Conservation (phyloP, 2,113 vertebrate genomes). For the Lophius piscatorius region DNA sequence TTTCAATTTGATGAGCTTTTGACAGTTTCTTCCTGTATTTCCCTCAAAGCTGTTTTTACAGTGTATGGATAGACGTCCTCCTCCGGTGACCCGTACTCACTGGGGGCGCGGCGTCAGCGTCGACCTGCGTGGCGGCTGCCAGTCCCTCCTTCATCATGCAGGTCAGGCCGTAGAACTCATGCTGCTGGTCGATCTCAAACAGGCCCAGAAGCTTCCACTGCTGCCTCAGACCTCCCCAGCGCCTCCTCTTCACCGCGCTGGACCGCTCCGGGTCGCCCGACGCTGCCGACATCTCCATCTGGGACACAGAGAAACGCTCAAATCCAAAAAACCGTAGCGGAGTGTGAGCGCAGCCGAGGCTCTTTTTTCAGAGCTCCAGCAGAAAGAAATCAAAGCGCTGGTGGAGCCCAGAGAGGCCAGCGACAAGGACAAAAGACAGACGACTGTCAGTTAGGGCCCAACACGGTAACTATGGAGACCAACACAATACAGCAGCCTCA, state of each 20-base stretch:
- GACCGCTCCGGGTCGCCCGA: slow-evolving; percentile 2
- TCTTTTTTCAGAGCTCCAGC: slow-evolving; percentile 1
- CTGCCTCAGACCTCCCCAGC: slow-evolving; percentile 80
- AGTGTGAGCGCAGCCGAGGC: neutral
- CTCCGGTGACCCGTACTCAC: slow-evolving; percentile 74
- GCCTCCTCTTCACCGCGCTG: slow-evolving; percentile 40
- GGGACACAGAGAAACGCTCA: neutral
- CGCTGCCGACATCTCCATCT: slow-evolving; percentile 58
- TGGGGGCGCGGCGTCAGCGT: slow-evolving; percentile 64
- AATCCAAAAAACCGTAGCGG: neutral
- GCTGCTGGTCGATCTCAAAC: slow-evolving; percentile 86
- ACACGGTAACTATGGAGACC: slow-evolving; percentile 55
- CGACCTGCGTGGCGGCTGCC: slow-evolving; percentile 79
- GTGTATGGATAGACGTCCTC: too few species aligned
- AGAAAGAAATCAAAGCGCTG: slow-evolving; percentile 35
- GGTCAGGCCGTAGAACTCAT: slow-evolving; percentile 83
- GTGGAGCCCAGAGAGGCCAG: slow-evolving; percentile 32
- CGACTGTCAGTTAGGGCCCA: slow-evolving; percentile 35
- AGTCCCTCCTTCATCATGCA: slow-evolving; percentile 89
- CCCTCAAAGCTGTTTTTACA: too few species aligned
- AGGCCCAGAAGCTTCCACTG: slow-evolving; percentile 87
- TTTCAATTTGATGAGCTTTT: too few species aligned
- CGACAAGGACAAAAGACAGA: slow-evolving; percentile 46
- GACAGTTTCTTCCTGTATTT: too few species aligned
- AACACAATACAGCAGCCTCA: slow-evolving; percentile 42